Percentiles rank a stretch among this genome's conserved stretches.
phyloP scores from a whole-genome alignment of 1,140 invertebrate species.

The Leucophenga varia region DNA sequence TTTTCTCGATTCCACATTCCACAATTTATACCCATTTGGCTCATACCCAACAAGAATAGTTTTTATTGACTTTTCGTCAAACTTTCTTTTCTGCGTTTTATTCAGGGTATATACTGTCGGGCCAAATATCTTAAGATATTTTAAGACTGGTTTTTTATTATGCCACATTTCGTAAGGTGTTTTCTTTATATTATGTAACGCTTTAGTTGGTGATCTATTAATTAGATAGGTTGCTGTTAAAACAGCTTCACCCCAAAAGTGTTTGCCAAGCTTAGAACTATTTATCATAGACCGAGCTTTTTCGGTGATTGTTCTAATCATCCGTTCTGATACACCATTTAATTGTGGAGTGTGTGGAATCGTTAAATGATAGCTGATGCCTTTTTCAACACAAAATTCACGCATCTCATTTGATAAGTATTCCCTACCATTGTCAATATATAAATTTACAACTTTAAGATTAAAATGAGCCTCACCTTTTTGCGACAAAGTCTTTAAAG shows the following conservation, averaged over 20 bases:
- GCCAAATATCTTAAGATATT: no score
- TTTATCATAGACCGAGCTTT: slow-evolving; percentile 53
- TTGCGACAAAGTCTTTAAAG: no score
- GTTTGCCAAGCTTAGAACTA: slow-evolving; percentile 34
- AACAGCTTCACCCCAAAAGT: slow-evolving; percentile 55
- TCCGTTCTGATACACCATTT: slow-evolving; percentile 60
- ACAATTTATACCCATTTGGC: no score
- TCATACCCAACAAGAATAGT: slow-evolving; percentile 55
- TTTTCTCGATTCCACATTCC: slow-evolving; percentile 41
- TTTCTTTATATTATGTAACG: slow-evolving; percentile 30
- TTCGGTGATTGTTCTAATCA: slow-evolving; percentile 57
- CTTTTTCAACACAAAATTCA: slow-evolving; percentile 49
- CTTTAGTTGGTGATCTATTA: slow-evolving; percentile 55
- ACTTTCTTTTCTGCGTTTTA: slow-evolving; percentile 54
- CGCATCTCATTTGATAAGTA: slow-evolving; percentile 35
- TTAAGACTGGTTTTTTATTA: no score
- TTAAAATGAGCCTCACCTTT: no score
- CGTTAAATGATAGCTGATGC: no score
- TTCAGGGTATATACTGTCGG: slow-evolving; percentile 54
- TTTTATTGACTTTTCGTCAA: slow-evolving; percentile 55
- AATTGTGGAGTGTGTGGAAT: no score
- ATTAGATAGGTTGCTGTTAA: slow-evolving; percentile 55
- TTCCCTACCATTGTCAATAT: no score
- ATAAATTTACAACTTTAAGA: no score
- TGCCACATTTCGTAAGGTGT: slow-evolving; percentile 59